phyloP scores from a whole-genome alignment of 2,113 vertebrate species.

The Pluvialis apricaria region DNA sequence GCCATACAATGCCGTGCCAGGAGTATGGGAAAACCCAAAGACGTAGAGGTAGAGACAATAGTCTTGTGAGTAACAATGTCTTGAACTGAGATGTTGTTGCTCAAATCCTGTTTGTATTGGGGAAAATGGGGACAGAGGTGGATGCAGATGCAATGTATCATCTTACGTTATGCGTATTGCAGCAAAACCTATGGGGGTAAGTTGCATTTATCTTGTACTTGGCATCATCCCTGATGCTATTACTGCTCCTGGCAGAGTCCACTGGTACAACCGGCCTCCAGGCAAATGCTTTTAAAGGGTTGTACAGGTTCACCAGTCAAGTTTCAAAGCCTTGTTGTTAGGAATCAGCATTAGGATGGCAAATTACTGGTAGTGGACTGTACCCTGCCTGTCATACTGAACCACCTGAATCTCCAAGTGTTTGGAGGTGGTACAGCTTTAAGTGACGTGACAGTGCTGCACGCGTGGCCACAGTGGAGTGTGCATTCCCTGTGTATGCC shows the following conservation, averaged over 20 bases:
- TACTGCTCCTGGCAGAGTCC: not conserved
- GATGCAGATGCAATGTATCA: not conserved
- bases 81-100: not conserved
- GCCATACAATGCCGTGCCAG: no score
- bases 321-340: not conserved
- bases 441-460: not conserved
- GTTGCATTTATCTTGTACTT: not conserved
- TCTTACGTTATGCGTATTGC: not conserved
- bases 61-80: not conserved
- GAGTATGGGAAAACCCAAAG: not conserved
- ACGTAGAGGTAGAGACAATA: not conserved
- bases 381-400: not conserved
- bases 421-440: not conserved
- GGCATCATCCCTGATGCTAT: not conserved
- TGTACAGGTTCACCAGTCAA: not conserved
- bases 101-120: not conserved
- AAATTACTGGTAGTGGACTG: not conserved
- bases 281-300: not conserved
- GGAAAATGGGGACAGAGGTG: not conserved
- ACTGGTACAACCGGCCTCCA: not conserved
- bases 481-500: not conserved
- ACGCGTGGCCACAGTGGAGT: not conserved
- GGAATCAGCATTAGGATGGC: not conserved
- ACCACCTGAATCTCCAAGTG: not conserved
- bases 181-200: not conserved